Percentiles rank a stretch among this genome's conserved stretches.
These are phyloP conservation scores for Phlogophora meticulosa DNA, from an alignment of 2,888 invertebrate genomes.

Conservation along the genomic window DNA sequence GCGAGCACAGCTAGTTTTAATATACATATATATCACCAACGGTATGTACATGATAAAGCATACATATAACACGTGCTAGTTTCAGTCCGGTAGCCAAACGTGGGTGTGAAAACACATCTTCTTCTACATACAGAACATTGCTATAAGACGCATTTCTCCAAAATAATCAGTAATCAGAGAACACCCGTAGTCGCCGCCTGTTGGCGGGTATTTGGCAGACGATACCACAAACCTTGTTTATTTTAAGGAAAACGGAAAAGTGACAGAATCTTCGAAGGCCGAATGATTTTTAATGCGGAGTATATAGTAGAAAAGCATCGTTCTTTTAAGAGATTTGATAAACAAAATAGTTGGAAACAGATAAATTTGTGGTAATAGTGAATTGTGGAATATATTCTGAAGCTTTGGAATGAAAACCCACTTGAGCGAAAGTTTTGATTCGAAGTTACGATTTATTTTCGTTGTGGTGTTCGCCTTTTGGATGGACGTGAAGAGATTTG, in stretches of 20 bases:
- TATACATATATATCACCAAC: slow-evolving; percentile 16
- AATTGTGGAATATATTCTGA: slow-evolving; percentile 15
- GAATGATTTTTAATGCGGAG: slow-evolving; percentile 8
- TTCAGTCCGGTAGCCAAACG: slow-evolving; percentile 44
- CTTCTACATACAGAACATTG: slow-evolving; percentile 13
- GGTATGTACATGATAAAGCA: slow-evolving; percentile 1
- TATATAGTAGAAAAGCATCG: slow-evolving; percentile 17
- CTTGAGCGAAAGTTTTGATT: slow-evolving; percentile 44
- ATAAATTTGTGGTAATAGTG: slow-evolving; percentile 9
- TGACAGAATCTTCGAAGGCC: slow-evolving; percentile 43
- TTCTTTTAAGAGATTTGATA: slow-evolving; percentile 27
- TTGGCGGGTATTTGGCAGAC: slow-evolving; percentile 63
- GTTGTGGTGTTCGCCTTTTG: slow-evolving; percentile 62
- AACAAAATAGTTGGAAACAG: slow-evolving; percentile 1
- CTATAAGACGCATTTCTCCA: slow-evolving; percentile 65
- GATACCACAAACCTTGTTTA: slow-evolving; percentile 50
- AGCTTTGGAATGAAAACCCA: slow-evolving; percentile 59
- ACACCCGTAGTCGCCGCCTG: slow-evolving; percentile 55
- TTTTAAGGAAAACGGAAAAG: slow-evolving; percentile 58
- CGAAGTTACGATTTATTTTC: slow-evolving; percentile 60
- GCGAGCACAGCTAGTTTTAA: no score
- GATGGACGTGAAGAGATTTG: slow-evolving; percentile 61
- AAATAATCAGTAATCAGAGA: slow-evolving; percentile 68
- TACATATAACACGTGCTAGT: slow-evolving; percentile 40
- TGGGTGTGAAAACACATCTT: slow-evolving; percentile 51